Conservation (phyloP, 2,797 vertebrate species). For the Spinus olivaceus region DNA sequence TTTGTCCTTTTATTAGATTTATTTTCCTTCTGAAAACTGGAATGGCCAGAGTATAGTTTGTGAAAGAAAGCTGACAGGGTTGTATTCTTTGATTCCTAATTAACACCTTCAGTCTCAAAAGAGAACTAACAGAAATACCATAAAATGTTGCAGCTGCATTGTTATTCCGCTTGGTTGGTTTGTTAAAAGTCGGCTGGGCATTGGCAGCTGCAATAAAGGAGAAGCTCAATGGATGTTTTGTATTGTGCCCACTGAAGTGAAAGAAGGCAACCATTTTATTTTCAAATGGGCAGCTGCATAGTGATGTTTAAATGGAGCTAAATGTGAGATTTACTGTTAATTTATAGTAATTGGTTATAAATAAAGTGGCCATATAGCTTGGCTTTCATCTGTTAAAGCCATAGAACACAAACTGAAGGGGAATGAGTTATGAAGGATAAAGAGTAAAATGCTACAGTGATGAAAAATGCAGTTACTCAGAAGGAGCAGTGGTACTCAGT, state of each 20-base stretch:
- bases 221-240: slow-evolving; percentile 84
- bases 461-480: slow-evolving; percentile 36
- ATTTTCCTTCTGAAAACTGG: slow-evolving; percentile 78
- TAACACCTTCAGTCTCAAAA: slow-evolving; percentile 83
- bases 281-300: slow-evolving; percentile 83
- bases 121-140: slow-evolving; percentile 80
- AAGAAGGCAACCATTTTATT: slow-evolving; percentile 86
- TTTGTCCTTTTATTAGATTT: slow-evolving; percentile 83
- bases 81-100: slow-evolving; percentile 84
- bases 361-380: slow-evolving; percentile 66
- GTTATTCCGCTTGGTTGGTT: slow-evolving; percentile 85
- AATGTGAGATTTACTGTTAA: slow-evolving; percentile 84
- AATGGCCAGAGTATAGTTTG: slow-evolving; percentile 74
- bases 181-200: slow-evolving; percentile 83
- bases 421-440: slow-evolving; percentile 33
- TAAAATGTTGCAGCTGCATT: slow-evolving; percentile 86
- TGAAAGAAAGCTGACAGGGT: slow-evolving; percentile 79
- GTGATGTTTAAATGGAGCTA: slow-evolving; percentile 80
- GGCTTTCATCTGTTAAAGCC: slow-evolving; percentile 51
- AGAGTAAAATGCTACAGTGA: slow-evolving; percentile 10
- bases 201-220: slow-evolving; percentile 80
- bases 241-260: slow-evolving; percentile 80
- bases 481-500: slow-evolving; percentile 36
- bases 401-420: slow-evolving; percentile 15
- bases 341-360: slow-evolving; percentile 80